Base-by-base conservation (phyloP, 2,113 vertebrate species). In the Petrocephalus microphthalmus region DNA sequence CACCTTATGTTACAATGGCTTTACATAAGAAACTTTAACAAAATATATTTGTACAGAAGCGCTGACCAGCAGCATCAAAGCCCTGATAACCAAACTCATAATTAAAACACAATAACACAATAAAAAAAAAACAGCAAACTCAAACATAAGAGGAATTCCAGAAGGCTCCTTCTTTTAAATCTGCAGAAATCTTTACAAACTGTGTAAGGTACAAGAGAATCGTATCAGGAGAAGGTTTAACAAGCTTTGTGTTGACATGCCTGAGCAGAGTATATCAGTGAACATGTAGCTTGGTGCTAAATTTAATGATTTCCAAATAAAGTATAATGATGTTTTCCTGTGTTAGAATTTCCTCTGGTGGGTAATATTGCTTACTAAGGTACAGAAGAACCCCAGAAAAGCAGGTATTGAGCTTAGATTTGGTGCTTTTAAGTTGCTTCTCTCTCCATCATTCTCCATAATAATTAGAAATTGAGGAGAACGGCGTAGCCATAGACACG, bases 31-130 rank as follows among this genome's bases (percentile, higher is more conserved):
- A 49, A 52, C 85, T 87, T 33, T 67, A 89, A 88, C 74, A 86
- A 90, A 88, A 88, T 84, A 17, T 47, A 84, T 82, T 57, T 49
- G 53, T 84, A 25, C 85, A 87, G 49, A 57, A 87, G 56, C 92
- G 93, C 93, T 94, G 94, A 54, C 95, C 95, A 93, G 95, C 95
- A 95, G 95, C 88, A 92, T 93, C 92, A 88, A 78, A 81, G 87
- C 81, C 89, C 71, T 91, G 20, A 52, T 37, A 89, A 87, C 87
- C 37, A 60, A 78, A 83, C 57, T 89, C 67, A 64, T 22, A 84
- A 37, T 87, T 49, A 78, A 83, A 53, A 88, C 67, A 64, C 29
- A 84, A 37, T 87, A 49, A 91, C 87, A 91, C 88, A 88, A 85
- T 19, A 89, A 60, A 47, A 71, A 89, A 89, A 87, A 87, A 86